Evolutionary conservation across 1,140 invertebrate species (phyloP), one percentile per base, ranked within the genome.

Genomic region (Cydia splendana): DNA sequence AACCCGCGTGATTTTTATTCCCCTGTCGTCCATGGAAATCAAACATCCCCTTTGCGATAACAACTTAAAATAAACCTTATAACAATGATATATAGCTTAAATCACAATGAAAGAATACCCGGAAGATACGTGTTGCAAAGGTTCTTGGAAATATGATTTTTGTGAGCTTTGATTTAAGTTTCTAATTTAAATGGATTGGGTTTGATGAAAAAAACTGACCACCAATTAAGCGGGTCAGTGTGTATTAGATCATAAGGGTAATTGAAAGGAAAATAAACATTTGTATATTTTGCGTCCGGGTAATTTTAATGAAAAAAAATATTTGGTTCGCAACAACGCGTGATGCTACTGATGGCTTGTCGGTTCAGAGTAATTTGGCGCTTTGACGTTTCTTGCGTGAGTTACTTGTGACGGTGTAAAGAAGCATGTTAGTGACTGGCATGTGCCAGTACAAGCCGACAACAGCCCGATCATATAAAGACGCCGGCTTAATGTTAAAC

Each of bases 231-330:
- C 34, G 34, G 34, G 65, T 18, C 9, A 42, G 15, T 15, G 34
- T 67, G 30, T 67, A 67, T 65, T 65, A 67, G 65, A 9, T 13
- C 65, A 67, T 24, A 18, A 65, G 65, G 65, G 30, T 71, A 71
- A 71, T 71, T 71, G 67, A 71, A 71, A 71, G 30, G 3, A 45
- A 42, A 71, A 71, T 71, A 71, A 9, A 42, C n/a, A 34, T 71
- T 38, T 34, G 65, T 34, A 34, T 38, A 48, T 69, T 69, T 34
- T 69, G 28, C 18, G 67, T 18, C 28, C 6, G 30, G 0, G 57
- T 20, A 24, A 24, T 62, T 24, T 24, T 28, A 28, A 30, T 24
- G 28, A 15, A 65, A 65, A n/a, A 53, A 57, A 51, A 51, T n/a
- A 34, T 34, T 34, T 34, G 34, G 34, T 34, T 6, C 30, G 30